Evolutionary conservation across 2,888 invertebrate species (phyloP).

Genomic region (Tetropium fuscum): DNA sequence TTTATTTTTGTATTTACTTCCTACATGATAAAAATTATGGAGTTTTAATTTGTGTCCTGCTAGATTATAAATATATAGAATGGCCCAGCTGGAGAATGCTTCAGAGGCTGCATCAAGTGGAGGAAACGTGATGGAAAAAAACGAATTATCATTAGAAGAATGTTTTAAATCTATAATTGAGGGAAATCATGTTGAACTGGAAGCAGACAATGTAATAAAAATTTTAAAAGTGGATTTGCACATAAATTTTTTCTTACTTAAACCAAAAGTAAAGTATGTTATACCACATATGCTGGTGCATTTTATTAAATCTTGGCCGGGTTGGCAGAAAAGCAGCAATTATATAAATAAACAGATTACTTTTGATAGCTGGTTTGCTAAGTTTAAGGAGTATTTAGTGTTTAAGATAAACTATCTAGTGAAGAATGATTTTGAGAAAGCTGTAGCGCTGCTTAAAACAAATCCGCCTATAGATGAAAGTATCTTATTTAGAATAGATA

Average conservation of each 20-base stretch:
- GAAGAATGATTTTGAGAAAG: constrained; percentile 36
- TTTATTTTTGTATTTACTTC: too few relatives aligned
- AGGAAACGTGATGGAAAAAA: not conserved
- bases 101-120: not conserved
- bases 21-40: too few relatives aligned
- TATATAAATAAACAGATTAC: constrained; percentile 33
- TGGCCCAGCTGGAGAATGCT: not conserved
- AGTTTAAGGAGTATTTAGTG: constrained; percentile 37
- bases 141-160: constrained; percentile 15
- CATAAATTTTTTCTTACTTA: constrained; percentile 29
- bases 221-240: constrained; percentile 29
- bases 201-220: constrained; percentile 23
- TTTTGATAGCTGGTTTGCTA: constrained; percentile 34
- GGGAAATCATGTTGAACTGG: constrained; percentile 30
- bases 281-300: constrained; percentile 36
- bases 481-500: constrained; percentile 30
- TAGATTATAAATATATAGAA: too few relatives aligned
- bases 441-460: constrained; percentile 16
- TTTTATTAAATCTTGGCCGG: constrained; percentile 39
- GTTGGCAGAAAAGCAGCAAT: constrained; percentile 32
- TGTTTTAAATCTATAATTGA: constrained; percentile 36
- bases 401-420: constrained; percentile 36
- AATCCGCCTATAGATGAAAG: constrained; percentile 20
- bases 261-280: constrained; percentile 29
- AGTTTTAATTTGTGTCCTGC: not conserved